These are phyloP conservation scores for Forbesichthys papilliferus DNA, from an alignment of 2,113 vertebrate species.

Conservation along the genomic window DNA sequence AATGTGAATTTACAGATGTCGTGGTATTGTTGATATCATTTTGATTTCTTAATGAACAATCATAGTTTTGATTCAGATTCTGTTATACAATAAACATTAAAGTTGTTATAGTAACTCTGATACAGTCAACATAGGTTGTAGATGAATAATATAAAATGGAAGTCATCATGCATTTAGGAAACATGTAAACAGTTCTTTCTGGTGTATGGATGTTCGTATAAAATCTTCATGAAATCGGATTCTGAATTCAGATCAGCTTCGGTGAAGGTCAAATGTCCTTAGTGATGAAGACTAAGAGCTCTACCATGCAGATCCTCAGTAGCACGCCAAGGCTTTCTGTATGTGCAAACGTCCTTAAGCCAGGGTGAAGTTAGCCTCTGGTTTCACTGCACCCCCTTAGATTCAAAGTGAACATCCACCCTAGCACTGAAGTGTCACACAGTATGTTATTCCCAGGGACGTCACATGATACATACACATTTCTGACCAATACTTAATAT, in stretches of 20 bases:
- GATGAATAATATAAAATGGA: neutral
- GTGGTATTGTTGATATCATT: too few species aligned
- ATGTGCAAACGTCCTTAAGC: constrained; percentile 13
- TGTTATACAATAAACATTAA: too few species aligned
- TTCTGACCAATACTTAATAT: too few species aligned
- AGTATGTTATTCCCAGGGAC: neutral
- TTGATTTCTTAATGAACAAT: too few species aligned
- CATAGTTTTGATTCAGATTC: too few species aligned
- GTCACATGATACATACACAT: too few species aligned
- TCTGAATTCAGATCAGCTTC: neutral
- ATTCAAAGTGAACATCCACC: constrained; percentile 17
- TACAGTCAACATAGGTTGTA: neutral
- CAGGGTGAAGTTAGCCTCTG: constrained; percentile 11
- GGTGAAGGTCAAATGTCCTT: neutral
- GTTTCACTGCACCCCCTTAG: neutral
- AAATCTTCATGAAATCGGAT: neutral
- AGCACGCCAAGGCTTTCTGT: neutral
- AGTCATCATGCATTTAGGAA: constrained; percentile 4
- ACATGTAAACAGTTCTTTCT: constrained; percentile 6
- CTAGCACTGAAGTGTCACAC: neutral
- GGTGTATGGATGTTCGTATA: constrained; percentile 6
- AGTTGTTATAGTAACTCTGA: too few species aligned
- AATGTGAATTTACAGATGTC: too few species aligned
- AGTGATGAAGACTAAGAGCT: too few species aligned
- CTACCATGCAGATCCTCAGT: too few species aligned